A percentile compares a stretch with the other conserved stretches of the same genome.
Evolutionary conservation across 2,113 vertebrate genomes (phyloP).

Genomic region (Pomatorhinus ruficollis): DNA sequence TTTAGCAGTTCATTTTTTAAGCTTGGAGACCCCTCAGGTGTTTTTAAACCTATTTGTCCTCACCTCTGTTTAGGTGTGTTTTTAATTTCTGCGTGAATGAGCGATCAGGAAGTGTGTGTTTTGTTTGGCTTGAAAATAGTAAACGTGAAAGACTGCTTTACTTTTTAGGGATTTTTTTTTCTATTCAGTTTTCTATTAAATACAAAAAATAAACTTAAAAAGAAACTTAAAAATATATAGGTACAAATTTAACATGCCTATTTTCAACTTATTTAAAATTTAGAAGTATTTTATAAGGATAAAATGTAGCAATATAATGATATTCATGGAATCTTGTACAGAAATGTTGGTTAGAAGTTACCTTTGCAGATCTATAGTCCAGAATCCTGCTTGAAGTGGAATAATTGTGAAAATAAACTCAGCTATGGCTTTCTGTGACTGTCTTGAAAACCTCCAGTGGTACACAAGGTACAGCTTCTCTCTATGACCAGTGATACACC

Average conservation of each 20-base stretch:
- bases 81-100: background rate
- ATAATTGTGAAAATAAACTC: background rate
- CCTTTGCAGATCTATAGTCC: background rate
- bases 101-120: background rate
- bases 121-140: background rate
- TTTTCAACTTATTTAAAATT: background rate
- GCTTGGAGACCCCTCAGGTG: background rate
- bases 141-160: background rate
- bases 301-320: background rate
- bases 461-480: background rate
- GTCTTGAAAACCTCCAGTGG: background rate
- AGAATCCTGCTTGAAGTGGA: background rate
- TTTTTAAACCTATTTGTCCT: background rate
- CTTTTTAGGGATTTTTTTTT: background rate
- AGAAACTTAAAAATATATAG: background rate
- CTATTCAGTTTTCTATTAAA: background rate
- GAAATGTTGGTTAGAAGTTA: background rate
- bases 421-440: background rate
- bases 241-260: background rate
- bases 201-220: background rate
- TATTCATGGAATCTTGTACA: background rate
- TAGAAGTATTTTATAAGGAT: background rate
- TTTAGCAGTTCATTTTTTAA: background rate
- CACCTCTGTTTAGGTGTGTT: background rate
- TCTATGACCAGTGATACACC: background rate